phyloP scores from a whole-genome alignment of 2,797 vertebrate species.

The Dromococcyx pavoninus region DNA sequence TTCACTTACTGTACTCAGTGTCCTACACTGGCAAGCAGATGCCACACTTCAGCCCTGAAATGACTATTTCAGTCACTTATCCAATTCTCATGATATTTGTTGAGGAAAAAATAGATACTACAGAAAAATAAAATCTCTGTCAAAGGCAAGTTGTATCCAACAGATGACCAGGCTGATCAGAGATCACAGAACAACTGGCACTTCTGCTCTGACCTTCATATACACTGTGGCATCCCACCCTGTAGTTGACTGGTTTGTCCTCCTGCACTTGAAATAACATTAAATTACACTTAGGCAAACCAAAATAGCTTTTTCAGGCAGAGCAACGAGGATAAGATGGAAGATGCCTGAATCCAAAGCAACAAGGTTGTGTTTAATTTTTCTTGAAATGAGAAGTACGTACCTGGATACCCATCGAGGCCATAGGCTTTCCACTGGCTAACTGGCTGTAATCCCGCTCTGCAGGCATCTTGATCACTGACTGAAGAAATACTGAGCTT shows the following conservation, averaged over 20 bases:
- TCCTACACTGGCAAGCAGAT: background rate
- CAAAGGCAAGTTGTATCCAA: background rate
- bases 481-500: conserved; percentile 76
- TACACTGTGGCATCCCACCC: background rate
- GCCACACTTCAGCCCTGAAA: background rate
- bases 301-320: background rate
- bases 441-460: conserved; percentile 84
- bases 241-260: background rate
- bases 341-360: background rate
- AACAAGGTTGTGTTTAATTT: background rate
- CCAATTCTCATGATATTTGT: background rate
- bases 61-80: background rate
- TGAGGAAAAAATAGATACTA: background rate
- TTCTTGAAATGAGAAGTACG: background rate
- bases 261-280: background rate
- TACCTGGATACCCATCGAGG: conserved; percentile 88
- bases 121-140: background rate
- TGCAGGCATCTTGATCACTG: conserved; percentile 80
- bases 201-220: background rate
- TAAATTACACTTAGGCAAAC: background rate
- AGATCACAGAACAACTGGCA: background rate
- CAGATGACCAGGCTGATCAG: background rate
- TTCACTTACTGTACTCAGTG: background rate
- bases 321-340: background rate
- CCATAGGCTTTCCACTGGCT: conserved; percentile 87